These are phyloP conservation scores for Crambe crambe DNA, from an alignment of 37 sponge, comb jelly and placozoan genomes.

Conservation along the genomic window DNA sequence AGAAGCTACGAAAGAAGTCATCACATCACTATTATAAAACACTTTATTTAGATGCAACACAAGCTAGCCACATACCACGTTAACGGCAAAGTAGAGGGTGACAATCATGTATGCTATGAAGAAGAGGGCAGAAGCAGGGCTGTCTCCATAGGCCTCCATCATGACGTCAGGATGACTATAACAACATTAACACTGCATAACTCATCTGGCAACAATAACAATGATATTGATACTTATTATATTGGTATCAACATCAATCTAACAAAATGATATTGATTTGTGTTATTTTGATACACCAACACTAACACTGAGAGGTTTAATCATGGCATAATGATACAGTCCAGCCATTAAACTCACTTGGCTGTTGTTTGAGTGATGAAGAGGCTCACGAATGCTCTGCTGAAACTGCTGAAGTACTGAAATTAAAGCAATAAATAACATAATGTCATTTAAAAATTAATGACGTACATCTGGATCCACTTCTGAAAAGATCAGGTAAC, in stretches of 20 bases:
- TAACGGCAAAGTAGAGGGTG: constrained; percentile 66
- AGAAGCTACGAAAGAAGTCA: constrained; percentile 33
- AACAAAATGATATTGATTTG: too few relatives aligned
- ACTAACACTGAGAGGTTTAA: too few relatives aligned
- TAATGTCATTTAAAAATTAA: not conserved
- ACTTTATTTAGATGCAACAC: not conserved
- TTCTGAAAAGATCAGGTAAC: constrained; percentile 48
- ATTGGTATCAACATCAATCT: too few relatives aligned
- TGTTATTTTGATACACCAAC: too few relatives aligned
- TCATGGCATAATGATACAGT: not conserved
- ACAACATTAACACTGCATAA: not conserved
- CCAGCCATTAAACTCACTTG: constrained; percentile 58
- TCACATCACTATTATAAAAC: not conserved
- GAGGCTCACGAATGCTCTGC: constrained; percentile 69
- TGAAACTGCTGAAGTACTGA: constrained; percentile 64
- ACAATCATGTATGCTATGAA: constrained; percentile 76
- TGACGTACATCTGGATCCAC: constrained; percentile 21
- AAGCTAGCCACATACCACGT: constrained; percentile 52
- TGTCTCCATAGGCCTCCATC: constrained; percentile 74
- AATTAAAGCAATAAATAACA: not conserved
- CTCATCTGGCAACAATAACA: not conserved
- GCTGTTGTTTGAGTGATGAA: constrained; percentile 82
- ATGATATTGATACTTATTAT: not conserved
- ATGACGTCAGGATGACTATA: constrained; percentile 82
- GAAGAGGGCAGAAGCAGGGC: constrained; percentile 55